Evolutionary conservation across 1,140 invertebrate genomes (phyloP), one percentile per base, ranked within the genome.

Genomic region (Drosophila lacteicornis): DNA sequence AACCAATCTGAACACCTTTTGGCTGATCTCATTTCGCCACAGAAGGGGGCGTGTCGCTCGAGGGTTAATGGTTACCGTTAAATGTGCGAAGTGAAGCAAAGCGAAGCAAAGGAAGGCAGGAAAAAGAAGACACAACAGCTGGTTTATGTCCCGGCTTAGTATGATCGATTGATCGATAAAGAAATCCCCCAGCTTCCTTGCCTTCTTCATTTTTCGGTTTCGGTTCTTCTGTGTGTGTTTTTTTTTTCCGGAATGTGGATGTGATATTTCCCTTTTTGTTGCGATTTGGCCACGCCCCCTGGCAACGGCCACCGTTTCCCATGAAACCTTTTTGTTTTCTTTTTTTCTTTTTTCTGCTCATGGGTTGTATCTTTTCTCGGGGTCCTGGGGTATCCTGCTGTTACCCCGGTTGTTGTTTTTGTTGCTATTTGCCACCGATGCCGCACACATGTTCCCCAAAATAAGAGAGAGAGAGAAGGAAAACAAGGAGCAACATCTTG

Each of bases 361-460:
- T 17, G 51, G 15, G 8, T 60, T 27, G 22, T 50, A 51, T 68
- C 46, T 69, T 13, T 43, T 50, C 40, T 61, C 57, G 42, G 56
- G 27, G 40, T 27, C 45, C 42, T 25, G 33, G 33, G 33, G 51
- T 36, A 57, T 51, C 78, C 78, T 84, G 77, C 80, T 84, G 80
- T 61, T 78, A 33, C 17, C 36, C 50, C 56, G 30, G 25, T 51
- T 68, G 59, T 30, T 67, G 59, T 61, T 62, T n/a, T 59, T 69
- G 22, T 57, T 73, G 46, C 36, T 56, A 56, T 60, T 74, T 66
- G 58, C 84, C 53, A 67, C 71, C 79, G 79, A 70, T 80, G 76
- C 77, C 76, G 77, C 83, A 87, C 80, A 84, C 81, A 84, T 84
- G 81, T 83, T 83, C 43, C 60, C 51, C 22, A 15, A 50, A 62